phyloP scores from a whole-genome alignment of 2,888 invertebrate species.

The Platynereis dumerilii region DNA sequence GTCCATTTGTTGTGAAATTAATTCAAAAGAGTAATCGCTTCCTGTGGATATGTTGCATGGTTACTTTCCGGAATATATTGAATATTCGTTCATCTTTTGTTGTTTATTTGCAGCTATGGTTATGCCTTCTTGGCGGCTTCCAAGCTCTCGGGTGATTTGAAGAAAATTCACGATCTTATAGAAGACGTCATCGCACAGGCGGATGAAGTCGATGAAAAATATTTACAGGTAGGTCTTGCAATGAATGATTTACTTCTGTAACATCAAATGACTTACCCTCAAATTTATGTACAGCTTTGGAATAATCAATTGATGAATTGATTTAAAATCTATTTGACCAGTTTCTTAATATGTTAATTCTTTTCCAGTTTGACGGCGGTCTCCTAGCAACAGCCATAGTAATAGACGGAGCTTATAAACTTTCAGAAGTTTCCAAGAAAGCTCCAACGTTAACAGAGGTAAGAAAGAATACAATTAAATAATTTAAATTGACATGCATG shows the following conservation, averaged over 20 bases:
- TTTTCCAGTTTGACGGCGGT: constrained; percentile 80
- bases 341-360: neutral
- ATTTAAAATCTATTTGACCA: too few species aligned
- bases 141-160: constrained; percentile 70
- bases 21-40: too few species aligned
- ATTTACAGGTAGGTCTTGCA: constrained; percentile 67
- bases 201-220: constrained; percentile 89
- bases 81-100: too few species aligned
- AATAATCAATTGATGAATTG: too few species aligned
- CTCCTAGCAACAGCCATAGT: constrained; percentile 67
- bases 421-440: constrained; percentile 71
- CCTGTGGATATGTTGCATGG: constrained; percentile 6
- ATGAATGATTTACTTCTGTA: neutral
- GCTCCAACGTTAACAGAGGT: constrained; percentile 73
- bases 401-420: constrained; percentile 71
- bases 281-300: neutral
- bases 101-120: constrained; percentile 71
- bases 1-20: too few species aligned
- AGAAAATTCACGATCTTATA: constrained; percentile 72
- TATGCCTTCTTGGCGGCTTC: constrained; percentile 85
- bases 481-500: constrained; percentile 6
- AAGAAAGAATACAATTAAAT: constrained; percentile 12
- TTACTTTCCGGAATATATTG: too few species aligned
- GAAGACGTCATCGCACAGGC: constrained; percentile 94
- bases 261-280: neutral